phyloP scores from a whole-genome alignment of 2,888 invertebrate genomes.

The Hyposoter didymator region DNA sequence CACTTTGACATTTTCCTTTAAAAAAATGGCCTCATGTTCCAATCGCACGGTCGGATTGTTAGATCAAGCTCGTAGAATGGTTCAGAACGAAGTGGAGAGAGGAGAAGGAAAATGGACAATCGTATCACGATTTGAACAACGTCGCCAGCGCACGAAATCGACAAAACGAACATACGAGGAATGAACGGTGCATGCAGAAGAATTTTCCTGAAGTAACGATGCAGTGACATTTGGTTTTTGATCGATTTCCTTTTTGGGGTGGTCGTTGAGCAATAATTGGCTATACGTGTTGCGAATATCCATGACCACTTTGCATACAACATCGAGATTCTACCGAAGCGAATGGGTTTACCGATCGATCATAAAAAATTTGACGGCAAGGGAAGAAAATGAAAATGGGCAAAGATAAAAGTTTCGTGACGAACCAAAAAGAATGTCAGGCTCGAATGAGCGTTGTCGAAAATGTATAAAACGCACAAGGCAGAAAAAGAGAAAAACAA shows the following conservation, averaged over 20 bases:
- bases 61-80: background rate
- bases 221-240: conserved; percentile 75
- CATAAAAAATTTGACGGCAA: background rate
- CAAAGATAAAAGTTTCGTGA: background rate
- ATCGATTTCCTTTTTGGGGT: conserved; percentile 78
- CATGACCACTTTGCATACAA: conserved; percentile 77
- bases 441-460: background rate
- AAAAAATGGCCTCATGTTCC: too few relatives aligned
- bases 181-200: background rate
- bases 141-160: background rate
- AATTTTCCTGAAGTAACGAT: background rate
- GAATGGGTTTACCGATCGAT: conserved; percentile 17
- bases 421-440: background rate
- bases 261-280: conserved; percentile 75
- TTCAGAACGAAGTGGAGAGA: background rate
- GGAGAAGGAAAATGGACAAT: background rate
- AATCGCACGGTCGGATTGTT: background rate
- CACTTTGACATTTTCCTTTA: too few relatives aligned
- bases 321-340: conserved; percentile 77
- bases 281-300: conserved; percentile 76
- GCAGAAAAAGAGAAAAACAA: background rate
- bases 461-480: background rate
- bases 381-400: background rate
- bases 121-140: background rate
- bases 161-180: background rate